These are phyloP conservation scores for Hoplostethus mediterraneus DNA, from an alignment of 2,797 vertebrate species.

Conservation along the genomic window DNA sequence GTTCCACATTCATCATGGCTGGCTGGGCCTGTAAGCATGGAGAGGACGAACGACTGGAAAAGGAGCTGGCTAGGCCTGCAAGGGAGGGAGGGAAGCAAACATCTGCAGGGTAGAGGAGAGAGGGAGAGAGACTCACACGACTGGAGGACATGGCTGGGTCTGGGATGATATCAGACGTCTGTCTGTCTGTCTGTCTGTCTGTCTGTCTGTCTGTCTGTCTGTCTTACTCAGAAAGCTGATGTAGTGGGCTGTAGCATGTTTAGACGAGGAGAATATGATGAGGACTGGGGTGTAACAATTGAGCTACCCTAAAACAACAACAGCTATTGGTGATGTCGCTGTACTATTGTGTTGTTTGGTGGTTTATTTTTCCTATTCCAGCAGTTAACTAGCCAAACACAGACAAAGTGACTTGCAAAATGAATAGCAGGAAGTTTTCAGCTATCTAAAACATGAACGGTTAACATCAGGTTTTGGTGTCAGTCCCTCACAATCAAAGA, in stretches of 20 bases:
- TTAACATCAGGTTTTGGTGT: too few species aligned
- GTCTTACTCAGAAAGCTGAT: neutral
- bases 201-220: neutral
- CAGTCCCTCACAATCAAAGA: too few species aligned
- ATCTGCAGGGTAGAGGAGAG: conserved; percentile 4
- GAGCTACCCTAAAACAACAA: neutral
- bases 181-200: conserved; percentile 2
- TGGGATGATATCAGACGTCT: conserved; percentile 12
- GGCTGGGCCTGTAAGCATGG: conserved; percentile 53
- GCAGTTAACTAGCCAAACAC: too few species aligned
- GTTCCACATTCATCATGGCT: conserved; percentile 85
- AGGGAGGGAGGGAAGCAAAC: conserved; percentile 7
- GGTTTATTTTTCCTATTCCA: too few species aligned
- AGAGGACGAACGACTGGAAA: conserved; percentile 46
- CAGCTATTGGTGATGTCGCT: too few species aligned
- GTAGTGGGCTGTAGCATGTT: neutral
- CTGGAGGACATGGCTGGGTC: conserved; percentile 17
- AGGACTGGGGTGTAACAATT: neutral
- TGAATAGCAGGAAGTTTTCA: too few species aligned
- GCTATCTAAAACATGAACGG: too few species aligned
- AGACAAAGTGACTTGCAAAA: too few species aligned
- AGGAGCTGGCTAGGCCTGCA: conserved; percentile 32
- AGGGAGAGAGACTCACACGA: conserved; percentile 13
- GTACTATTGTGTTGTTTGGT: too few species aligned
- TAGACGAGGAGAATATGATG: conserved; percentile 8